Percentiles rank a stretch among this genome's conserved stretches.
Evolutionary conservation across 2,113 vertebrate genomes (phyloP).

Genomic region (Stigmatopora argus): DNA sequence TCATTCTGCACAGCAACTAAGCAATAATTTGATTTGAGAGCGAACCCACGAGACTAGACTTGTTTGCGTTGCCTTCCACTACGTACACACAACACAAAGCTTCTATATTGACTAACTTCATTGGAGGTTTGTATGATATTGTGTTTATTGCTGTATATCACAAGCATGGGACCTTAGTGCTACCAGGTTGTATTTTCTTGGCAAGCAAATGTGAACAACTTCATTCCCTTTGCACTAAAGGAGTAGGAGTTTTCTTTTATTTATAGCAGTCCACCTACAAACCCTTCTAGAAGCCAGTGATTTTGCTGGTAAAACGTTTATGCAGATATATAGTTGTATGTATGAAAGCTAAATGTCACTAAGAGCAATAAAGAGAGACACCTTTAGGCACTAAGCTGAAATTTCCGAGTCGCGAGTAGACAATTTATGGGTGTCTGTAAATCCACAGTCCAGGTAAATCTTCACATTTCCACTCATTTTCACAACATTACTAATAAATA

Average conservation of each 20-base stretch:
- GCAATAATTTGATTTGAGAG: conserved; percentile 42
- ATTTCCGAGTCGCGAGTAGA: too few species aligned
- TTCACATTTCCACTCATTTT: too few species aligned
- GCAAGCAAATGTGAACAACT: conserved; percentile 25
- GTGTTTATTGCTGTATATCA: conserved; percentile 24
- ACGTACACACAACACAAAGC: conserved; percentile 17
- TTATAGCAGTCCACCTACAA: conserved; percentile 45
- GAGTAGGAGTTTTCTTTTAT: conserved; percentile 45
- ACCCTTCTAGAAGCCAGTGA: conserved; percentile 35
- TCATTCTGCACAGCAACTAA: conserved; percentile 26
- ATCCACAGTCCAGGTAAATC: too few species aligned
- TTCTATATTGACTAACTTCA: conserved; percentile 14
- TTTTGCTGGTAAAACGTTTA: conserved; percentile 19
- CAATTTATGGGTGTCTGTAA: too few species aligned
- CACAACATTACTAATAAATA: too few species aligned
- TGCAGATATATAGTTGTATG: not conserved
- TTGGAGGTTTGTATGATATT: conserved; percentile 24
- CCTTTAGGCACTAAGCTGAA: not conserved
- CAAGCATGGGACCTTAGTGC: conserved; percentile 25
- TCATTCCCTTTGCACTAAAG: conserved; percentile 24
- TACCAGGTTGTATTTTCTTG: conserved; percentile 21
- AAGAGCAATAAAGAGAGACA: not conserved
- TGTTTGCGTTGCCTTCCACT: conserved; percentile 7
- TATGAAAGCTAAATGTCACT: conserved; percentile 1
- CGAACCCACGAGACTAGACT: conserved; percentile 26